These are phyloP conservation scores for Butastur rufipennis DNA, from an alignment of 2,113 vertebrate species.

Conservation along the genomic window DNA sequence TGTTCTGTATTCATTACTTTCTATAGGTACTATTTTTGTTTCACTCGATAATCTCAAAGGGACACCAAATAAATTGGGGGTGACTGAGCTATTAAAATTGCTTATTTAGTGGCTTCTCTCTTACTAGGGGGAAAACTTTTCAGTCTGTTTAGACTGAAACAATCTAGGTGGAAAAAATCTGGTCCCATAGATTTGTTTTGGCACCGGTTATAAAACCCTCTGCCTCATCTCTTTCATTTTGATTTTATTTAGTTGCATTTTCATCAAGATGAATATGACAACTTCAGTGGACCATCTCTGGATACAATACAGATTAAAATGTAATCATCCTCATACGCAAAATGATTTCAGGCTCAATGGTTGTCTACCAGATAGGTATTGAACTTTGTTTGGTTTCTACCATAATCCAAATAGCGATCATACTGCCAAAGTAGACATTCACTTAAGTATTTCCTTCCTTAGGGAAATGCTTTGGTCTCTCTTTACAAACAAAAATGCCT, in stretches of 20 bases:
- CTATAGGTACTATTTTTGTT: slow-evolving; percentile 43
- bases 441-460: not conserved
- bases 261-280: slow-evolving; percentile 15
- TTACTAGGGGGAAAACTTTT: slow-evolving; percentile 63
- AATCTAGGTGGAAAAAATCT: slow-evolving; percentile 74
- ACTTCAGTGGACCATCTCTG: slow-evolving; percentile 24
- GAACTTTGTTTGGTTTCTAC: not conserved
- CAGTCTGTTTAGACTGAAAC: slow-evolving; percentile 69
- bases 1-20: slow-evolving; percentile 1
- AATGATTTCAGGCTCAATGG: not conserved
- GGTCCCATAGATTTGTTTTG: slow-evolving; percentile 62
- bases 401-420: not conserved
- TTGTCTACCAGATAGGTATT: not conserved
- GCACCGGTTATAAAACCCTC: slow-evolving; percentile 59
- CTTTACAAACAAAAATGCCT: not conserved
- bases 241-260: slow-evolving; percentile 54
- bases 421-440: not conserved
- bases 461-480: not conserved
- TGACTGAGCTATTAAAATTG: slow-evolving; percentile 63
- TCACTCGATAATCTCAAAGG: slow-evolving; percentile 63
- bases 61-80: slow-evolving; percentile 63
- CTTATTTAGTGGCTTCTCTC: slow-evolving; percentile 67
- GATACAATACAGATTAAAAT: not conserved
- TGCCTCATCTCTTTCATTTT: slow-evolving; percentile 66
- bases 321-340: not conserved